Conservation (phyloP, 92 coral and sea anemone genomes). For the Muricea muricata region DNA sequence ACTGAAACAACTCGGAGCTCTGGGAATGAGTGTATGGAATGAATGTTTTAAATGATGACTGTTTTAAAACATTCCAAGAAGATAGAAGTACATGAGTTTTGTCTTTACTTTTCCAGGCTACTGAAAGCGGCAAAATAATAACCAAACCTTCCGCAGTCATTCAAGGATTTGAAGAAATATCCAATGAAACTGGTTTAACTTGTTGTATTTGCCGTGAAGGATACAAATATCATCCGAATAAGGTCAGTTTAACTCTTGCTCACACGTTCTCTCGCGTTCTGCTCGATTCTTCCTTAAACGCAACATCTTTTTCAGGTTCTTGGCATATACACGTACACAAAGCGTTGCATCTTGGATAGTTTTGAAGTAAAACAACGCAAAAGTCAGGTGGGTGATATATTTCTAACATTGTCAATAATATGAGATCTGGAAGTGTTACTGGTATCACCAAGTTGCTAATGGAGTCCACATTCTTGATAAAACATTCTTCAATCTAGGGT, state of each 20-base stretch:
- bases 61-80: no score
- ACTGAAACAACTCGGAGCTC: conserved; percentile 96
- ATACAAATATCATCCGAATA: conserved; percentile 90
- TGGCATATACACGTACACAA: conserved; percentile 96
- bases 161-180: conserved; percentile 93
- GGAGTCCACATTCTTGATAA: no score
- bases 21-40: conserved; percentile 97
- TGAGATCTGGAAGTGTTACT: not conserved
- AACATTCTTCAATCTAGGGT: conserved; percentile 53
- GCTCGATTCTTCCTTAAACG: not conserved
- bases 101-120: conserved; percentile 62
- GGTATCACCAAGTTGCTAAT: no score
- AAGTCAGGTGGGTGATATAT: conserved; percentile 71
- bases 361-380: conserved; percentile 92
- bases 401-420: not conserved
- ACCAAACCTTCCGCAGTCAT: conserved; percentile 84
- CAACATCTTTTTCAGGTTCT: conserved; percentile 74
- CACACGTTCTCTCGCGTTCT: no score
- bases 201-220: conserved; percentile 99
- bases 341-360: conserved; percentile 89
- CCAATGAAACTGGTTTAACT: conserved; percentile 91
- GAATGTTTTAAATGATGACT: no score
- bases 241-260: no score
- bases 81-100: no score
- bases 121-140: conserved; percentile 88